Percentiles rank a stretch among this genome's conserved stretches.
phyloP scores from a whole-genome alignment of 2,888 invertebrate genomes.

The Ormyrus thymus region DNA sequence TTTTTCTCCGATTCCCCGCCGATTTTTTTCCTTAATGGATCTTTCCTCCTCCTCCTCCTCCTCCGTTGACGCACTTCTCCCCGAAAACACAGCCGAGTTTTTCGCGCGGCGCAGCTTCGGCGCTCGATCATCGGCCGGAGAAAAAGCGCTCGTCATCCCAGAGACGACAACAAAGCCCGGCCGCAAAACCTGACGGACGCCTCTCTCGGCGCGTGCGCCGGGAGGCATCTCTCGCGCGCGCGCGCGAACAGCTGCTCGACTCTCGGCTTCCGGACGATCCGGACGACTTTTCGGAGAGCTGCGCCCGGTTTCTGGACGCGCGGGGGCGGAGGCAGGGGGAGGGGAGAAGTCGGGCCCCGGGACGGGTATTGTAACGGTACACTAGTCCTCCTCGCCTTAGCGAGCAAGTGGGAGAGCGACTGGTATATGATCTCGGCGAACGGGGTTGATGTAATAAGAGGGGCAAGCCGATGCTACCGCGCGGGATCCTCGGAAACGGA shows the following conservation, averaged over 20 bases:
- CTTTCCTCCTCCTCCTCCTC: background rate
- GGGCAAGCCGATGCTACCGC: constrained; percentile 44
- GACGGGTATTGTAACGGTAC: constrained; percentile 57
- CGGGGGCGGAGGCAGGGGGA: background rate
- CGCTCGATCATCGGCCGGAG: background rate
- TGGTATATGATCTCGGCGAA: constrained; percentile 52
- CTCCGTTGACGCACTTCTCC: background rate
- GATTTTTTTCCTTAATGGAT: constrained; percentile 41
- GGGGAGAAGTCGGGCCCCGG: background rate
- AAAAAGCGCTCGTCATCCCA: background rate
- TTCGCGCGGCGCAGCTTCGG: no score
- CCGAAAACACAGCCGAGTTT: background rate
- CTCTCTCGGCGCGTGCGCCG: constrained; percentile 39
- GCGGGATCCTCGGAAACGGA: constrained; percentile 49
- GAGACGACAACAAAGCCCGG: background rate
- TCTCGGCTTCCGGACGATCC: constrained; percentile 39
- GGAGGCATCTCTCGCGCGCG: background rate
- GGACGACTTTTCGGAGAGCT: constrained; percentile 51
- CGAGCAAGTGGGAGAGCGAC: constrained; percentile 30
- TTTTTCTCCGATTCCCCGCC: background rate
- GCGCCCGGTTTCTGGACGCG: constrained; percentile 18
- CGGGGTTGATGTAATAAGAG: constrained; percentile 57
- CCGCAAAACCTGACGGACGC: constrained; percentile 50
- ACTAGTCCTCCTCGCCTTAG: constrained; percentile 37
- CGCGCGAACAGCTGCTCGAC: constrained; percentile 2